phyloP scores from a whole-genome alignment of 2,113 vertebrate genomes.

The Butorides virescens region DNA sequence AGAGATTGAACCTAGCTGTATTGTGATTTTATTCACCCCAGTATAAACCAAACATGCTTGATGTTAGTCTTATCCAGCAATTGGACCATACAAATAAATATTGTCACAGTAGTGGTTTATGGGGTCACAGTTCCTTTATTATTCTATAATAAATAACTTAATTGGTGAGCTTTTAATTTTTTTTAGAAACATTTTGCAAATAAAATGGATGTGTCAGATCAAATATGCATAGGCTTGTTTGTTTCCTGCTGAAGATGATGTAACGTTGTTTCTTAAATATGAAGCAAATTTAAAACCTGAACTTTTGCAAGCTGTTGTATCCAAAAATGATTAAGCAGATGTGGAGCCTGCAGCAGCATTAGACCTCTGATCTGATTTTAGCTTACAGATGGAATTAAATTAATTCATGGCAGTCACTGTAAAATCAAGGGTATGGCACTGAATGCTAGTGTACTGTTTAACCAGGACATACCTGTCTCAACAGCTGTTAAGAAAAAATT shows the following conservation, averaged over 20 bases:
- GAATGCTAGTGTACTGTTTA: conserved; percentile 50
- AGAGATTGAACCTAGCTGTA: neutral
- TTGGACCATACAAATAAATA: neutral
- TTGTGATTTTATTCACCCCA: neutral
- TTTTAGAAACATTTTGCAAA: conserved; percentile 1
- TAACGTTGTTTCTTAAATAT: conserved; percentile 62
- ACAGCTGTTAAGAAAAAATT: conserved; percentile 62
- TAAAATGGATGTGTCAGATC: neutral
- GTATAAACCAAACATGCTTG: neutral
- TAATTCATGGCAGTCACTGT: conserved; percentile 66
- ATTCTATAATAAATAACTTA: neutral
- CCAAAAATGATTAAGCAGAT: conserved; percentile 76
- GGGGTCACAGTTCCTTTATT: neutral
- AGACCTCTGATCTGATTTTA: conserved; percentile 77
- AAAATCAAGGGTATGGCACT: conserved; percentile 66
- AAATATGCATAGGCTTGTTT: neutral
- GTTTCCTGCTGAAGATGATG: neutral
- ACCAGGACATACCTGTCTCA: conserved; percentile 56
- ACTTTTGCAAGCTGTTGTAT: conserved; percentile 71
- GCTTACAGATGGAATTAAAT: conserved; percentile 76
- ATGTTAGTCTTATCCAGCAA: neutral
- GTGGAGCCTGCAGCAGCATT: conserved; percentile 71
- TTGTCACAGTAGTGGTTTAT: neutral
- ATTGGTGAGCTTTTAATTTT: neutral
- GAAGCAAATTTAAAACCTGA: conserved; percentile 69